phyloP scores from a whole-genome alignment of 2,797 vertebrate genomes.

The Ptychobarbus kaznakovi region DNA sequence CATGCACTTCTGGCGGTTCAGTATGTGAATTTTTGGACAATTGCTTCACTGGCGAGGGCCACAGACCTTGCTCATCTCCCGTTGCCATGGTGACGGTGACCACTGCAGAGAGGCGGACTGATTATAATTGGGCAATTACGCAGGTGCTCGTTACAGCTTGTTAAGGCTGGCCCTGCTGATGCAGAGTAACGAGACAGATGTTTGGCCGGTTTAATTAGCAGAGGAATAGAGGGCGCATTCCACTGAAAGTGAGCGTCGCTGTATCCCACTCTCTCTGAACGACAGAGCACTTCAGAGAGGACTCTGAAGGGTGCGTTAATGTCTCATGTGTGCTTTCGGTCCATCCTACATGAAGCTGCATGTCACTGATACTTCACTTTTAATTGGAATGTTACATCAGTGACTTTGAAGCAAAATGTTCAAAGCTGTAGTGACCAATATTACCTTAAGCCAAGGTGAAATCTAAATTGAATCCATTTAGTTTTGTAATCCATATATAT shows the following conservation, averaged over 20 bases:
- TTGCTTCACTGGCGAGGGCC: not conserved
- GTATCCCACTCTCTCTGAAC: not conserved
- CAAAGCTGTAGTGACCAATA: not conserved
- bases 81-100: conserved; percentile 22
- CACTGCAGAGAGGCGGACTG: conserved; percentile 34
- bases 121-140: conserved; percentile 63
- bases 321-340: not conserved
- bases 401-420: not conserved
- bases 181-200: conserved; percentile 52
- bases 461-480: not conserved
- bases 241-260: not conserved
- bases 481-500: not conserved
- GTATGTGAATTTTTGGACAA: not conserved
- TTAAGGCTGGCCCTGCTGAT: conserved; percentile 48
- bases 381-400: not conserved
- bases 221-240: conserved; percentile 10
- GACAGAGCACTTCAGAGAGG: not conserved
- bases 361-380: conserved; percentile 1
- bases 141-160: conserved; percentile 55
- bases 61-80: not conserved
- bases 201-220: conserved; percentile 45
- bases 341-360: not conserved
- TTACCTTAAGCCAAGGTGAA: not conserved
- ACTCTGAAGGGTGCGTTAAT: not conserved
- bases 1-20: not conserved